Percentiles rank a stretch among this genome's conserved stretches.
Evolutionary conservation across 2,888 invertebrate genomes (phyloP).

Genomic region (Nemoura dubitans): DNA sequence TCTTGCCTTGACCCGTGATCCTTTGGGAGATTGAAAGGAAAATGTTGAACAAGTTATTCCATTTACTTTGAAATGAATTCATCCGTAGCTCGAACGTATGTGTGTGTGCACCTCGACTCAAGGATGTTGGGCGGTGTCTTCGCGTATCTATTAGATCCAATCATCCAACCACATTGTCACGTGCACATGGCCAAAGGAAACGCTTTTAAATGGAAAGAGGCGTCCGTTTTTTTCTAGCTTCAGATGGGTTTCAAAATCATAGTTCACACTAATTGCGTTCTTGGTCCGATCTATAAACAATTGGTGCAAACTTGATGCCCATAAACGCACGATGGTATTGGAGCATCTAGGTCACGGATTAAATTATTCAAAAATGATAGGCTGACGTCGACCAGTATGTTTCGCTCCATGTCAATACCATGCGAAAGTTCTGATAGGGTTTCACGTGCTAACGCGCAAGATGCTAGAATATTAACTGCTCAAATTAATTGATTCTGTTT

Average conservation of each 20-base stretch:
- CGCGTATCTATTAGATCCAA: not conserved
- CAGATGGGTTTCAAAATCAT: not conserved
- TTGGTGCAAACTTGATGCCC: not conserved
- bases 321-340: not conserved
- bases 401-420: not conserved
- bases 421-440: not conserved
- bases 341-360: not conserved
- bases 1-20: constrained; percentile 21
- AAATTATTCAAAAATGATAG: not conserved
- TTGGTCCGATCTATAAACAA: not conserved
- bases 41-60: constrained; percentile 9
- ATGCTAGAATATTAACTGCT: not conserved
- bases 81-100: not conserved
- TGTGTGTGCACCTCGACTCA: not conserved
- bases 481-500: not conserved
- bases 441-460: not conserved
- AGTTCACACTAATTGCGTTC: not conserved
- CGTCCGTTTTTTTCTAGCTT: not conserved
- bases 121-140: not conserved
- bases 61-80: not conserved
- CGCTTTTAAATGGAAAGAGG: not conserved
- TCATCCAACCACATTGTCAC: not conserved
- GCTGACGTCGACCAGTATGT: not conserved
- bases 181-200: not conserved
- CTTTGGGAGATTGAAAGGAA: constrained; percentile 13